phyloP scores from a whole-genome alignment of 30 jellyfish, hydroid and myxozoan genomes.

The Catostylus mosaicus region DNA sequence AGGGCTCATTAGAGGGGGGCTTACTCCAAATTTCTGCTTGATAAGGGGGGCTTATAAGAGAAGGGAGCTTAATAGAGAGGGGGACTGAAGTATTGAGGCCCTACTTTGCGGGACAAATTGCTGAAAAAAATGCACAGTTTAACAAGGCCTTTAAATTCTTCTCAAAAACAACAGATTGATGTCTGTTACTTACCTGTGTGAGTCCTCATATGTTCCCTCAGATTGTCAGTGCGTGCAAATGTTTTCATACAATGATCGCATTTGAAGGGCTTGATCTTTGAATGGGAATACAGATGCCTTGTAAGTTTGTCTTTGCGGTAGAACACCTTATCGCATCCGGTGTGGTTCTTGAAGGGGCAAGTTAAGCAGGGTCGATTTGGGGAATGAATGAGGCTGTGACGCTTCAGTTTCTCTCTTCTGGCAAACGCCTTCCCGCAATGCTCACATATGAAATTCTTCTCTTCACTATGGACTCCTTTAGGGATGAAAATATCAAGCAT shows the following conservation, averaged over 20 bases:
- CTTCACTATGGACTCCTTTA: conserved; percentile 79
- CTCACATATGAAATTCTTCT: conserved; percentile 83
- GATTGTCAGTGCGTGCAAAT: conserved; percentile 91
- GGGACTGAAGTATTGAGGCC: too few species aligned
- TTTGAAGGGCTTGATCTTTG: conserved; percentile 93
- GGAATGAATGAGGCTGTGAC: conserved; percentile 91
- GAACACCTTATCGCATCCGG: conserved; percentile 94
- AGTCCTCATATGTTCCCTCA: conserved; percentile 92
- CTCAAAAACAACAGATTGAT: too few species aligned
- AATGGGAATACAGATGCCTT: conserved; percentile 93
- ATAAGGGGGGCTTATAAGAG: too few species aligned
- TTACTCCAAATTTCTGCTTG: too few species aligned
- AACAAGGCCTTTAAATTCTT: too few species aligned
- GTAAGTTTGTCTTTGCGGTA: conserved; percentile 93
- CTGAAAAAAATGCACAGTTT: too few species aligned
- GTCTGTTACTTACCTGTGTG: conserved; percentile 94
- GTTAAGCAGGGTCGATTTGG: conserved; percentile 90
- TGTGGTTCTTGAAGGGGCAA: conserved; percentile 97
- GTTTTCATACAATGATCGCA: conserved; percentile 93
- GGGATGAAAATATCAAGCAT: neutral
- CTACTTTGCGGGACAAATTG: too few species aligned
- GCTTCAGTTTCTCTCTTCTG: conserved; percentile 80
- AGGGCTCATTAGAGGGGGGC: too few species aligned
- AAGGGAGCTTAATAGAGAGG: too few species aligned
- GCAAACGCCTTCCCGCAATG: conserved; percentile 91